phyloP scores from a whole-genome alignment of 30 jellyfish, hydroid and myxozoan genomes.

The Cassiopea xamachana region DNA sequence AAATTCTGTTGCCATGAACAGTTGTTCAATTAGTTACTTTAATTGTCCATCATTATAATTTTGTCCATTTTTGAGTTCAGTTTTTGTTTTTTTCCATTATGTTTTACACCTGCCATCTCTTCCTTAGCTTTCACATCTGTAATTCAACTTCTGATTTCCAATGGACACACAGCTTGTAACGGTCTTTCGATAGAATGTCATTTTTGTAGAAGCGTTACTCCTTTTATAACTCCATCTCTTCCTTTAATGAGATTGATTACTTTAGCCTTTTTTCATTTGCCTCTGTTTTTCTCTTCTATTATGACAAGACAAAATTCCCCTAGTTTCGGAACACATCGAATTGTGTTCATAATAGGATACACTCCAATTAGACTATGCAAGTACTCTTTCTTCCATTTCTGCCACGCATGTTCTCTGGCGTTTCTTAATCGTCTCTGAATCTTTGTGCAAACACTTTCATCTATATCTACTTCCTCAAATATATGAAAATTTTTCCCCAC shows the following conservation, averaged over 20 bases:
- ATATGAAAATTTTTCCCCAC: slow-evolving; percentile 48
- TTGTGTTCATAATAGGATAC: slow-evolving; percentile 10
- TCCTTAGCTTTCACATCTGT: slow-evolving; percentile 5
- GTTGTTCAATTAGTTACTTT: neutral
- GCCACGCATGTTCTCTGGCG: slow-evolving; percentile 43
- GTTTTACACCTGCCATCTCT: neutral
- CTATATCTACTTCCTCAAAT: slow-evolving; percentile 3
- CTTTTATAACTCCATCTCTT: slow-evolving; percentile 30
- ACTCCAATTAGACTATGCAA: slow-evolving; percentile 2
- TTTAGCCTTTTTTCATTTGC: slow-evolving; percentile 17
- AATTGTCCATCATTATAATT: slow-evolving; percentile 7
- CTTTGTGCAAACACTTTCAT: neutral
- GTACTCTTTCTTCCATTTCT: slow-evolving; percentile 38
- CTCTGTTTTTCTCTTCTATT: slow-evolving; percentile 45
- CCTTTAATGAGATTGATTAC: neutral
- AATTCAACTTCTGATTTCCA: slow-evolving; percentile 4
- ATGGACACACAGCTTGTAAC: slow-evolving; percentile 24
- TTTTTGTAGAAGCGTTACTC: slow-evolving; percentile 11
- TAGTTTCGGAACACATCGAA: slow-evolving; percentile 6
- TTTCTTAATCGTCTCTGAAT: neutral
- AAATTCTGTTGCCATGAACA: slow-evolving; percentile 4
- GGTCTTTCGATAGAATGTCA: slow-evolving; percentile 24
- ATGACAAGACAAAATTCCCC: slow-evolving; percentile 23
- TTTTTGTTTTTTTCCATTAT: neutral
- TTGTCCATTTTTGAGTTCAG: neutral